Base-by-base conservation (phyloP, 2,888 invertebrate genomes). In the Nomada ferruginata region DNA sequence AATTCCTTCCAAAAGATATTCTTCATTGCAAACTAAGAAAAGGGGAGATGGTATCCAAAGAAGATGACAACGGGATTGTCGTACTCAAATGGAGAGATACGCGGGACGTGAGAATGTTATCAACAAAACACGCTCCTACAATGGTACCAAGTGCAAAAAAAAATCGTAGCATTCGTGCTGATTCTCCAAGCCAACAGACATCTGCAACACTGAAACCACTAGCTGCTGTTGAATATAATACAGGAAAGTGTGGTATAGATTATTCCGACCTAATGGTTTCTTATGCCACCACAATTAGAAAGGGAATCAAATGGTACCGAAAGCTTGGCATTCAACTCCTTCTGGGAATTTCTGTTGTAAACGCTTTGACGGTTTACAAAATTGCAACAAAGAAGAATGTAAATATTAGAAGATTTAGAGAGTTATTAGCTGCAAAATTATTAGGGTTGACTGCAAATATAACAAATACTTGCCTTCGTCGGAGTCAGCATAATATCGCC, bases 81-180 rank as follows among this genome's bases (percentile, higher is more conserved):
- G 29, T 29, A 29, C 29, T 29, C 29, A 29, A 29, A 29, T 5
- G 29, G 29, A 29, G 29, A 29, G 29, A 29, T 5, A 5, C 29
- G 5, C 29, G 29, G 29, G 29, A 29, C 29, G 29, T 29, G 36
- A 88, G 89, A 82, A 81, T 91, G 36, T 84, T 91, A 61, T 90
- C 91, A 42, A 90, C 90, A 26, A 64, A 64, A 64, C 26, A 64
- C 18, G 64, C 64, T 64, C 50, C 64, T n/a, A 50, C 29, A 29
- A 89, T 90, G 89, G 74, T 29, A 70, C 70, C 23, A 68, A 77
- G 64, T n/a, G 60, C 72, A 47, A 73, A 60, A 55, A 69, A 52
- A 53, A 53, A 47, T 60, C 70, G 0, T 60, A 47, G 20, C 76
- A 77, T 77, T 65, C 60, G 47, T 70, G 61, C 69, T 64, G 70